These are phyloP conservation scores for Drosophila maculinotata DNA, from an alignment of 2,888 invertebrate genomes.

Conservation along the genomic window DNA sequence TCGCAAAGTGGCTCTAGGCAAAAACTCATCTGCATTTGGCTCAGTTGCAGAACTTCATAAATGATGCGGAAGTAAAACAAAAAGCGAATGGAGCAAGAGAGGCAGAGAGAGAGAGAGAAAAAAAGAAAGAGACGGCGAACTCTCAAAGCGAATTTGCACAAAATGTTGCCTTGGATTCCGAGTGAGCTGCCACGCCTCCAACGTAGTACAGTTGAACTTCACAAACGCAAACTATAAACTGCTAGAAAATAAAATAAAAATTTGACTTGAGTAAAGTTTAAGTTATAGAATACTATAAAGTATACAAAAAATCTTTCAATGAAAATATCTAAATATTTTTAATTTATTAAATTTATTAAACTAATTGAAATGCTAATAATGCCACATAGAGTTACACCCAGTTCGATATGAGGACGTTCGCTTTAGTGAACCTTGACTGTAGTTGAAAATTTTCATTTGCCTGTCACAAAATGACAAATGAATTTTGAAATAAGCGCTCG, in stretches of 20 bases:
- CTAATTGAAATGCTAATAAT: too few relatives aligned
- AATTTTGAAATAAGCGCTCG: slow-evolving; percentile 79
- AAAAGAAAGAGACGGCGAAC: slow-evolving; percentile 4
- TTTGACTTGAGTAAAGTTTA: too few relatives aligned
- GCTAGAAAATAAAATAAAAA: too few relatives aligned
- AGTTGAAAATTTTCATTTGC: slow-evolving; percentile 65
- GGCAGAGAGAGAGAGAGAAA: background rate
- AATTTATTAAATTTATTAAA: too few relatives aligned
- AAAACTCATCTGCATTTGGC: slow-evolving; percentile 58
- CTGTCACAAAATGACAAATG: slow-evolving; percentile 80
- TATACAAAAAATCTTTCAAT: too few relatives aligned
- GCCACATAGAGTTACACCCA: too few relatives aligned
- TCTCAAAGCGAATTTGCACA: slow-evolving; percentile 46
- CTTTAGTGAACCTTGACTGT: too few relatives aligned
- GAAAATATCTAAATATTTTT: too few relatives aligned
- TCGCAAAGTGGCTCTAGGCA: slow-evolving; percentile 19
- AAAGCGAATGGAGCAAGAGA: background rate
- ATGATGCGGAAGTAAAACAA: slow-evolving; percentile 61
- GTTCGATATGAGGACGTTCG: too few relatives aligned
- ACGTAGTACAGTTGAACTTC: slow-evolving; percentile 6
- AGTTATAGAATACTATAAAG: too few relatives aligned
- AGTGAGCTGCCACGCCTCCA: slow-evolving; percentile 31
- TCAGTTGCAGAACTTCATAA: slow-evolving; percentile 60
- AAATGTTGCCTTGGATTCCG: slow-evolving; percentile 42
- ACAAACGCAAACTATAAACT: too few relatives aligned